These are phyloP conservation scores for Elanoides forficatus DNA, from an alignment of 2,113 vertebrate genomes.

Conservation along the genomic window DNA sequence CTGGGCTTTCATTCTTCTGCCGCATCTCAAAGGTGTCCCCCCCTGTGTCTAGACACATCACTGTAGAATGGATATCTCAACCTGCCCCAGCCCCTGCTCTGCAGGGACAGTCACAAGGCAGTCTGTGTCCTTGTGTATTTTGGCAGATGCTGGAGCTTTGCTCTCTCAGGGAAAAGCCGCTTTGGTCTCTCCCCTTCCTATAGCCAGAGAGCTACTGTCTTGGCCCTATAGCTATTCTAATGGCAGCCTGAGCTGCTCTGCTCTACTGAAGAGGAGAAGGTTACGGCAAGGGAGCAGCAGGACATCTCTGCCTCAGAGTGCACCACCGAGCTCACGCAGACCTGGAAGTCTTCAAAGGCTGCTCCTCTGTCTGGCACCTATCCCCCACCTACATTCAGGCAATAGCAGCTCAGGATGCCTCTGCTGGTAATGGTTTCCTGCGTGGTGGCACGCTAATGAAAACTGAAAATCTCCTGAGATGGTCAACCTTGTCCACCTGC, in stretches of 20 bases:
- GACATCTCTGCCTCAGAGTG: neutral
- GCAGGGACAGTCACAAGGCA: neutral
- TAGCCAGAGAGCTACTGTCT: conserved; percentile 4
- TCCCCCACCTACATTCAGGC: neutral
- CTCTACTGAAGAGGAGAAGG: neutral
- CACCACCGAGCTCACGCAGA: fast-evolving
- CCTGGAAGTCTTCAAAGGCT: neutral
- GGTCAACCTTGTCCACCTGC: neutral
- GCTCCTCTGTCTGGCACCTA: neutral
- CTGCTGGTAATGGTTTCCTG: neutral
- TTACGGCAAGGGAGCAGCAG: neutral
- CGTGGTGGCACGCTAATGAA: neutral
- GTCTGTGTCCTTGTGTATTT: conserved; percentile 14
- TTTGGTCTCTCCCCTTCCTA: neutral
- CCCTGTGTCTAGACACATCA: neutral
- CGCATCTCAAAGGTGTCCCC: neutral
- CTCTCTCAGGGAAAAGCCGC: neutral
- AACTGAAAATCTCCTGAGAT: neutral
- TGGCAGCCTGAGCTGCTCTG: neutral
- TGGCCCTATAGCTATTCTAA: neutral
- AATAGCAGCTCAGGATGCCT: neutral
- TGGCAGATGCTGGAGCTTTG: neutral
- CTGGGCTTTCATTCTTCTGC: neutral
- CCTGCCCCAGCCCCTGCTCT: neutral
- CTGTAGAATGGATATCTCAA: neutral